Conservation (phyloP, 2,888 invertebrate species). For the Scrobipalpa costella region DNA sequence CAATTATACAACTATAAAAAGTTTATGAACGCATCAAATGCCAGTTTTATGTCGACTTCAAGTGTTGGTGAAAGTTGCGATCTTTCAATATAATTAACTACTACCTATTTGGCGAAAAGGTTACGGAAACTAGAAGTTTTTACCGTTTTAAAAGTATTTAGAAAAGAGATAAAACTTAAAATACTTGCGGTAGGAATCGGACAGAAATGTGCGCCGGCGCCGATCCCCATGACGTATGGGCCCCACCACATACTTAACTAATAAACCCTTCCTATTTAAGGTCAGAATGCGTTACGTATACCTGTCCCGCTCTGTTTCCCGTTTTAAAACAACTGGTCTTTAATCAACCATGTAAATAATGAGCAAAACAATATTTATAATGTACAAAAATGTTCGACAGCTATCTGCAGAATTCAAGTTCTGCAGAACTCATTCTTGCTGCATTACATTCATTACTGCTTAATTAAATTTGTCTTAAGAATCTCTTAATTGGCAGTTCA, state of each 20-base stretch:
- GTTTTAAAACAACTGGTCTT: conserved; percentile 11
- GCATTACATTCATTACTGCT: conserved; percentile 25
- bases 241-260: conserved; percentile 69
- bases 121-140: neutral
- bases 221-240: conserved; percentile 69
- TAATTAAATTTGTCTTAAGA: conserved; percentile 29
- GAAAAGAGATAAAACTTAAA: conserved; percentile 4
- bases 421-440: conserved; percentile 21
- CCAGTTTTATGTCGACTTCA: conserved; percentile 48
- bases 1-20: conserved; percentile 66
- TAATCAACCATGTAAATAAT: conserved; percentile 27
- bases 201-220: conserved; percentile 69
- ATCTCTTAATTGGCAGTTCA: conserved; percentile 38
- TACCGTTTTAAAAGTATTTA: conserved; percentile 17
- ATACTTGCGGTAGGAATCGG: conserved; percentile 48
- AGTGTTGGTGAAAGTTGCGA: conserved; percentile 56
- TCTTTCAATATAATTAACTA: conserved; percentile 38
- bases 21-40: conserved; percentile 57
- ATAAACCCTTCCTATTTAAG: conserved; percentile 64
- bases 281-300: conserved; percentile 54
- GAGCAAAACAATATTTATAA: conserved; percentile 24
- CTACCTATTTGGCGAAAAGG: conserved; percentile 30
- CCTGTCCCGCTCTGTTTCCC: conserved; percentile 46
- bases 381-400: conserved; percentile 13
- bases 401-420: conserved; percentile 14